Percentiles rank a stretch among this genome's conserved stretches.
phyloP scores from a whole-genome alignment of 2,888 invertebrate genomes.

The Acronicta alni region DNA sequence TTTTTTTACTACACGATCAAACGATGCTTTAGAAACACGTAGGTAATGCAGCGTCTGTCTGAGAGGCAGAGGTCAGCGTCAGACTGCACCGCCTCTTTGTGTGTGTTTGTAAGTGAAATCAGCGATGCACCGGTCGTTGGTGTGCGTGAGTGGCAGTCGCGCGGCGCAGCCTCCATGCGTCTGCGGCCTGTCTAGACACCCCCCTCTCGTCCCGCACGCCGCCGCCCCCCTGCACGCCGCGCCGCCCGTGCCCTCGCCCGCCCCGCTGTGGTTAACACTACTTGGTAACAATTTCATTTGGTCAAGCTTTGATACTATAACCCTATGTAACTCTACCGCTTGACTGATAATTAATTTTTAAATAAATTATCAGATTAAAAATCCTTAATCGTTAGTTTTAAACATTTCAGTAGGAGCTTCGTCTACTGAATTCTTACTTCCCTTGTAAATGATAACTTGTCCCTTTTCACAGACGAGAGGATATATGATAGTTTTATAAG shows the following conservation, averaged over 20 bases:
- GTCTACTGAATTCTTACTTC: too few species aligned
- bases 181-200: constrained; percentile 88
- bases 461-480: too few species aligned
- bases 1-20: too few species aligned
- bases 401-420: too few species aligned
- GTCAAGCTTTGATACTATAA: constrained; percentile 55
- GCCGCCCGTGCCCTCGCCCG: constrained; percentile 39
- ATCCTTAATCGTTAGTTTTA: too few species aligned
- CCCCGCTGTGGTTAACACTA: constrained; percentile 58
- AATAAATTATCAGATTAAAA: too few species aligned
- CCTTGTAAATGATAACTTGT: too few species aligned
- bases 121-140: constrained; percentile 71
- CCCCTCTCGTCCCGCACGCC: constrained; percentile 65
- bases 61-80: constrained; percentile 76
- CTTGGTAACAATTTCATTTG: constrained; percentile 63
- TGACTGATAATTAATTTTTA: neutral
- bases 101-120: constrained; percentile 67
- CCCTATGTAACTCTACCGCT: constrained; percentile 30
- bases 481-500: too few species aligned
- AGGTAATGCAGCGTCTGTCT: constrained; percentile 69
- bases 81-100: constrained; percentile 61
- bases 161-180: constrained; percentile 87
- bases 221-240: constrained; percentile 45
- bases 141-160: constrained; percentile 74
- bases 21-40: constrained; percentile 49